A percentile compares a stretch with the other conserved stretches of the same genome.
Conservation (phyloP, 2,113 vertebrate genomes). For the Cygnus buccinator region DNA sequence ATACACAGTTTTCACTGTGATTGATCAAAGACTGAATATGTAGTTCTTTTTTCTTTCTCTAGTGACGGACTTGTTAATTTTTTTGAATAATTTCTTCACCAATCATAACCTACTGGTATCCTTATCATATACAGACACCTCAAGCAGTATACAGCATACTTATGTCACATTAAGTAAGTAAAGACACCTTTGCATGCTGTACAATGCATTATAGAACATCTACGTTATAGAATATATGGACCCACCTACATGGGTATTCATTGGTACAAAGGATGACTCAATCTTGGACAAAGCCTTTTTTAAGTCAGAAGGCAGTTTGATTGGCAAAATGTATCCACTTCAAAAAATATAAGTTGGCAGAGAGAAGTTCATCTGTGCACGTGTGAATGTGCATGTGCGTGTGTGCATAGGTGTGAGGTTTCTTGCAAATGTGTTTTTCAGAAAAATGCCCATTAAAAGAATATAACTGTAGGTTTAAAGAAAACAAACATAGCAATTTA, state of each 20-base stretch:
- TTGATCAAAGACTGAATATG: not conserved
- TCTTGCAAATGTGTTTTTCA: not conserved
- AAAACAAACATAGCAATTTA: rapidly evolving
- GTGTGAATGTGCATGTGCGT: rapidly evolving
- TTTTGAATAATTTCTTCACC: not conserved
- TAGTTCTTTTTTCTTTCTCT: not conserved
- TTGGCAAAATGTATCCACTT: not conserved
- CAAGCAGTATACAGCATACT: not conserved
- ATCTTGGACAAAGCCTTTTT: not conserved
- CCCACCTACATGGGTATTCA: not conserved
- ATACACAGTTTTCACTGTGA: not conserved
- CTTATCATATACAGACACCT: not conserved
- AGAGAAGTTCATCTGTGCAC: rapidly evolving
- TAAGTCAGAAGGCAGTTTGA: not conserved
- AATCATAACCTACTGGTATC: not conserved
- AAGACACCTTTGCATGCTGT: not conserved
- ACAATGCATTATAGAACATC: not conserved
- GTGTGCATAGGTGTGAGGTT: rapidly evolving
- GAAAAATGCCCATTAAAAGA: not conserved
- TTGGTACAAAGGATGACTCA: not conserved
- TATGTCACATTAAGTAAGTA: not conserved
- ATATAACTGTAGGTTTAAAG: not conserved
- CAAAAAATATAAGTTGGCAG: not conserved
- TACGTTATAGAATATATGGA: not conserved
- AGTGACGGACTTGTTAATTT: not conserved